Evolutionary conservation across 2,797 vertebrate genomes (phyloP), one percentile per base, ranked within the genome.

Genomic region (Sandelia bainsii): DNA sequence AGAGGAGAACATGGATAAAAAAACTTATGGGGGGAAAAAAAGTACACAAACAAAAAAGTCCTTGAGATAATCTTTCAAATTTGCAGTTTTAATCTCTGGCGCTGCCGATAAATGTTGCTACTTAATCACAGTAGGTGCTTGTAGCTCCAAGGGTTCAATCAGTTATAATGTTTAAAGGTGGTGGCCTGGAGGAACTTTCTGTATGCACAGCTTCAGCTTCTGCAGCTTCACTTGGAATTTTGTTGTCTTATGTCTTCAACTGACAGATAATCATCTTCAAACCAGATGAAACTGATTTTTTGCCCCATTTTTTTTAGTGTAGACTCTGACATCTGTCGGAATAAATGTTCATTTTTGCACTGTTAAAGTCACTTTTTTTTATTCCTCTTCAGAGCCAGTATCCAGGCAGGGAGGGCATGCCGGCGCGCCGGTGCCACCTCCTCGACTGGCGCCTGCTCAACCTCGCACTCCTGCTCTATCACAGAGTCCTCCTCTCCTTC

Each of bases 301-400:
- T 56, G 34, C 0, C 3, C 39, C 0, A 9, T 42, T 52, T 8
- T 19, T 54, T 29, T 68, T 6, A 20, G 44, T 16, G 17, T 27
- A 60, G 22, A 39, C 14, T 34, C 32, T 34, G 32, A 46, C 23
- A 19, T 48, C 29, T 6, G 3, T 27, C 32, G 62, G 45, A 50
- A 13, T 29, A 9, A 37, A 61, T 14, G 5, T 22, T 48, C 4
- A 0, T 20, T 16, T 22, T 13, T 52, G 32, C 16, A 45, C 53
- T 37, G 62, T 51, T 42, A 32, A 29, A 37, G 58, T 73, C 69
- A 66, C 57, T 88, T 81, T 82, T 63, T 80, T 60, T 53, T 46
- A 7, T 84, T 93, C 77, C 42, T 92, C 82, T 90, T 95, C 64
- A 95, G 82, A 53, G 91, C 92, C 42, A 50, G 44, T 37, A 94